Base-by-base conservation (phyloP, 2,113 vertebrate species). In the Ibidorhyncha struthersii region DNA sequence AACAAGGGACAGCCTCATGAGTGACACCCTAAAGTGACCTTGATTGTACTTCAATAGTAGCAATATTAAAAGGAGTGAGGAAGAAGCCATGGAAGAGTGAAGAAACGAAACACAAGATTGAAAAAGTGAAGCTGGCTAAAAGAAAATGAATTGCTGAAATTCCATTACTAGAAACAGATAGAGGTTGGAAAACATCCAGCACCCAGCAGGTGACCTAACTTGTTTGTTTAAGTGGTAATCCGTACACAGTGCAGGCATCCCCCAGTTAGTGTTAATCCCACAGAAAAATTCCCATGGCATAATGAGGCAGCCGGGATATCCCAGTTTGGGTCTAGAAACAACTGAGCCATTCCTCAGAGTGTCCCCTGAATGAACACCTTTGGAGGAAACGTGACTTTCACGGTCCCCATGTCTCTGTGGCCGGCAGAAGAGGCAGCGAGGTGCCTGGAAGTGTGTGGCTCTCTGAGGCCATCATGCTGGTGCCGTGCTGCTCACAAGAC, bases 321-420 rank as follows among this genome's bases (percentile, higher is more conserved):
- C 47, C 69, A 92, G n/a, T 30, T 76, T 25, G 26, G 40, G 14
- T 40, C 30, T 70, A 80, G 74, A 76, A 80, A 72, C 30, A 78
- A 20, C 25, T 15, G 20, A 65, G 22, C 16, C 6, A 1, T 69
- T 72, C 43, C 66, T 95, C 36, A 25, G 25, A 0, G 0, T 55
- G 30, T 34, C 12, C 22, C 8, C 29, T 6, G 21, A 47, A 47
- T 5, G 26, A 43, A 45, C 6, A 22, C 25, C 36, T 87, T 59
- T 80, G 70, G 73, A 85, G 49, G 27, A 87, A 5, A 9, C 1
- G 2, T 29, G 36, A 52, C 53, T 49, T 88, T 58, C 22, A 9
- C 1, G 1, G n/a, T 8, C 10, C 26, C 30, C 34, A 5, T 6
- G 12, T 52, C 26, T 49, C 67, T 71, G 32, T 23, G 45, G 34